Evolutionary conservation across 2,797 vertebrate genomes (phyloP).

Genomic region (Paedocypris micromegethes): DNA sequence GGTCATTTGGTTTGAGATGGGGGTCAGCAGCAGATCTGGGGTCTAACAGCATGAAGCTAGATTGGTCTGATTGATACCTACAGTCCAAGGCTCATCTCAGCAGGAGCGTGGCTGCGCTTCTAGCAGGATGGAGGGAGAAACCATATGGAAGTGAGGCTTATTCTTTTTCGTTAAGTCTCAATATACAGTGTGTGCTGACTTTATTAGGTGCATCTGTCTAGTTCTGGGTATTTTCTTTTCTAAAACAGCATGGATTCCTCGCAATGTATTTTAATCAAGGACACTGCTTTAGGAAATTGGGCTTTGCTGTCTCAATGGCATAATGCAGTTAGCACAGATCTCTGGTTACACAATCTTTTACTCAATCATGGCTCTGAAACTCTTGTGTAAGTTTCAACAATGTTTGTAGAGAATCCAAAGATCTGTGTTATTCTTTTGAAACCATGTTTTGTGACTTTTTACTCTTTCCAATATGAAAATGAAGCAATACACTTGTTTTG

Average conservation of each 20-base stretch:
- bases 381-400: constrained; percentile 14
- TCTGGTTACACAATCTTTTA: constrained; percentile 9
- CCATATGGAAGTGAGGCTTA: neutral
- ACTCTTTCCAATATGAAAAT: neutral
- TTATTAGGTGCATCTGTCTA: constrained; percentile 9
- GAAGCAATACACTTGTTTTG: constrained; percentile 29
- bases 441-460: constrained; percentile 14
- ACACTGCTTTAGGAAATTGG: constrained; percentile 2
- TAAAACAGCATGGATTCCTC: neutral
- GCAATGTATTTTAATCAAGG: constrained; percentile 15
- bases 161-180: neutral
- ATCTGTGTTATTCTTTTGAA: constrained; percentile 9
- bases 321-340: neutral
- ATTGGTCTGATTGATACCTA: constrained; percentile 31
- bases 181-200: constrained; percentile 13
- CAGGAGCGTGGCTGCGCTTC: constrained; percentile 6
- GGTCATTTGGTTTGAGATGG: constrained; percentile 35
- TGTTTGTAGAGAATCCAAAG: neutral
- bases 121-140: neutral
- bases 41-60: constrained; percentile 34
- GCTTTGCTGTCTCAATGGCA: neutral
- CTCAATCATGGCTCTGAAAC: constrained; percentile 10
- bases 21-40: constrained; percentile 32
- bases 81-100: constrained; percentile 10
- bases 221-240: constrained; percentile 1